These are phyloP conservation scores for Corythoichthys haematopterus DNA, from an alignment of 2,113 vertebrate genomes.

Conservation along the genomic window DNA sequence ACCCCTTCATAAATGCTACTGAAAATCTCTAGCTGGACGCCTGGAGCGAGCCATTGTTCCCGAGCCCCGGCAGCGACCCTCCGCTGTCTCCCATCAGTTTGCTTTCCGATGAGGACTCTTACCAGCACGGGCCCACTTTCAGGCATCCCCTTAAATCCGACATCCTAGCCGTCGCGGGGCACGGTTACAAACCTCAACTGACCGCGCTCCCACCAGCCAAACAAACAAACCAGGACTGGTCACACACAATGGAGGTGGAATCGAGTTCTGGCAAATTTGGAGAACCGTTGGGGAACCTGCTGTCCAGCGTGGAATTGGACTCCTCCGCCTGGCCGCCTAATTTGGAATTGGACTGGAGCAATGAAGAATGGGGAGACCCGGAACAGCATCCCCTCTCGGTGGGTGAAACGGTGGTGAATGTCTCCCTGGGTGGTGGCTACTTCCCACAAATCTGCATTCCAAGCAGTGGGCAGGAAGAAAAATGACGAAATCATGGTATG, in stretches of 20 bases:
- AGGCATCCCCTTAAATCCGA: not conserved
- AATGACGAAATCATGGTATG: not conserved
- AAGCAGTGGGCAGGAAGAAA: not conserved
- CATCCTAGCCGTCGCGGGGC: slow-evolving; percentile 15
- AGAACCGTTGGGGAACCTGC: slow-evolving; percentile 28
- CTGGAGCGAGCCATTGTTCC: not conserved
- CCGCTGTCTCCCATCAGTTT: slow-evolving; percentile 63
- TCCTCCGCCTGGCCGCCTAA: slow-evolving; percentile 4
- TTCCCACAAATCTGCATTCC: slow-evolving; percentile 49
- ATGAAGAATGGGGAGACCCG: not conserved
- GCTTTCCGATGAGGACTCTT: slow-evolving; percentile 36
- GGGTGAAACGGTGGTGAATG: slow-evolving; percentile 22
- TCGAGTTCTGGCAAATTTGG: not conserved
- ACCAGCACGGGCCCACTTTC: slow-evolving; percentile 35
- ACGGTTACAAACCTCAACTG: slow-evolving; percentile 60
- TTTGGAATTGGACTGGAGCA: not conserved
- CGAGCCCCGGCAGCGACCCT: slow-evolving; percentile 48
- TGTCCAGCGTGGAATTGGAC: slow-evolving; percentile 28
- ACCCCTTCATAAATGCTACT: not conserved
- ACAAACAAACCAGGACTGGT: slow-evolving; percentile 14
- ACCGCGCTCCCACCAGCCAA: slow-evolving; percentile 7
- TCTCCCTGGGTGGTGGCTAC: slow-evolving; percentile 28
- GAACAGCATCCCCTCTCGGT: slow-evolving; percentile 2
- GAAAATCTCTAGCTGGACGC: not conserved
- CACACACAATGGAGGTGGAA: not conserved